Base-by-base conservation (phyloP, 1,140 invertebrate genomes). In the Panagrolaimus sp. region DNA sequence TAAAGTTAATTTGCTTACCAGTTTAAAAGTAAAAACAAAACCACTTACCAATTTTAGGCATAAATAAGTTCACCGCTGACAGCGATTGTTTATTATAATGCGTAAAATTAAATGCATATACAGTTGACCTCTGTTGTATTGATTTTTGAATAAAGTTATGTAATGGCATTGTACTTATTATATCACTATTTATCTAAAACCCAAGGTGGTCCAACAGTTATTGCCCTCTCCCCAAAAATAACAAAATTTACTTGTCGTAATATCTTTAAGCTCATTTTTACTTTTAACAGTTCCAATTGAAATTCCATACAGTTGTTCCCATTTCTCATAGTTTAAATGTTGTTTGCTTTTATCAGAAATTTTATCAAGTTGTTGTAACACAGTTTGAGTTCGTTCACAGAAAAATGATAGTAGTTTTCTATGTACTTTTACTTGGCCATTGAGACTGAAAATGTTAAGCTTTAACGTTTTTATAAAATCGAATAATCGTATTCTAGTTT, bases 391-490 rank as follows among this genome's bases (percentile, higher is more conserved):
- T 68, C 70, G 38, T 13, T 47, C 16, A 48, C 70, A 43, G 25
- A 69, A 68, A 71, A 62, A 72, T 9, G 23, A 23, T 20, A 72
- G 25, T 14, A 72, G 66, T 53, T 73, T 72, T n/a, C 25, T 66
- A 25, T 72, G 67, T 11, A 70, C 62, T 66, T 48, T 47, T 3
- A 27, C 45, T 16, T 74, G 27, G 16, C 71, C 71, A 14, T n/a
- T 23, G 71, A 71, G 13, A 72, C 69, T 71, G 20, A 4, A 70
- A 70, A 63, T n/a, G n/a, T n/a, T n/a, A n/a, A n/a, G n/a, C n/a
- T n/a, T n/a, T n/a, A n/a, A n/a, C n/a, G n/a, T n/a, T n/a, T n/a
- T n/a, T n/a, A n/a, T n/a, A n/a, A n/a, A n/a, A n/a, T n/a, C n/a
- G n/a, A n/a, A n/a, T n/a, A n/a, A n/a, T n/a, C n/a, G n/a, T n/a